Evolutionary conservation across 1,140 invertebrate species (phyloP), one percentile per base, ranked within the genome.

Genomic region (Scaptomyza graminum): DNA sequence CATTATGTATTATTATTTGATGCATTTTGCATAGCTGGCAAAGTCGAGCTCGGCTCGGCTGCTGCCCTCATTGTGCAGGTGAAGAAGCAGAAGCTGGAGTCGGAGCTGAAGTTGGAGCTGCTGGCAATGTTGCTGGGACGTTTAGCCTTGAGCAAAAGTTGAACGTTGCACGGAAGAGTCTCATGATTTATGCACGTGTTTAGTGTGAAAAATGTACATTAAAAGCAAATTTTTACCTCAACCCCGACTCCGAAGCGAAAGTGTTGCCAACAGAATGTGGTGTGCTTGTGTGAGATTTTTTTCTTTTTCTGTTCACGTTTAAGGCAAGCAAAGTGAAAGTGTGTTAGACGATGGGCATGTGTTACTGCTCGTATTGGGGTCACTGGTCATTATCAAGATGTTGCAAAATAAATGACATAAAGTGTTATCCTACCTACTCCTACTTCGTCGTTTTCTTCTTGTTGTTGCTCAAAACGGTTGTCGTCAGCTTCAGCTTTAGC

Each of bases 301-400:
- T n/a, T 41, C n/a, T n/a, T 41, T 41, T 41, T n/a, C 5, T 39
- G 37, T 39, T 4, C 37, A 41, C 37, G n/a, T 41, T n/a, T 41
- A 1, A 34, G 31, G 31, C 31, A 34, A 9, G 31, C 31, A 34
- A 87, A 88, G 82, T 87, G 83, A 87, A 87, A 87, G 83, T 87
- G 75, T 87, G 61, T 72, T 79, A 63, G 74, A 61, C 22, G 59
- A 49, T 22, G 34, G 37, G 57, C 47, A 61, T 47, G 49, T 56
- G 46, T 61, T 70, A 50, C 75, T 44, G 41, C 11, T 47, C 49
- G 64, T 82, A 88, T 87, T 82, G 78, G 67, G 82, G 82, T 87
- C 82, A 87, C 82, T 87, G 82, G 82, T 87, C 82, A 87, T 87
- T 87, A 87, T 87, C 82, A 87, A 87, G 82, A 87, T 87, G 83